Conservation (phyloP, 2,113 vertebrate genomes). For the Holacanthus passer region DNA sequence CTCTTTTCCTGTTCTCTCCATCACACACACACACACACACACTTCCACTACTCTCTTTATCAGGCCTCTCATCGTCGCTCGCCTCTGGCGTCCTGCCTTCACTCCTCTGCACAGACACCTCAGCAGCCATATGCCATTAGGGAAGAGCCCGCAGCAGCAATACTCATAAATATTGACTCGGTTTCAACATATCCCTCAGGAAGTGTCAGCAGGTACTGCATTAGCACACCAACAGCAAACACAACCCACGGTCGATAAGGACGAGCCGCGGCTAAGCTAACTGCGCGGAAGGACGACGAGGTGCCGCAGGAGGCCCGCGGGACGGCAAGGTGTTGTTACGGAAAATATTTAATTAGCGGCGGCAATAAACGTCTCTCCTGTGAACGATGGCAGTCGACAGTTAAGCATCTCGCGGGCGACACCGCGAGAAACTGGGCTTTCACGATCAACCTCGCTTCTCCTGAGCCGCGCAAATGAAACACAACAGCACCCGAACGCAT, state of each 20-base stretch:
- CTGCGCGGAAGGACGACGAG: slow-evolving; percentile 28
- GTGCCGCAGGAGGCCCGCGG: slow-evolving; percentile 35
- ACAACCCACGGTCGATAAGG: slow-evolving; percentile 51
- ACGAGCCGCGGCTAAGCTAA: slow-evolving; percentile 45
- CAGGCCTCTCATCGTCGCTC: slow-evolving; percentile 18
- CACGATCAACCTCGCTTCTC: slow-evolving; percentile 18
- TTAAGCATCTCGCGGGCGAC: slow-evolving; percentile 43
- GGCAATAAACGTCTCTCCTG: slow-evolving; percentile 35
- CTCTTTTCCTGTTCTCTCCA: background rate
- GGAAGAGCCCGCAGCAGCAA: slow-evolving; percentile 70
- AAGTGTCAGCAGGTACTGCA: slow-evolving; percentile 70
- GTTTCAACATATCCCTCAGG: slow-evolving; percentile 72
- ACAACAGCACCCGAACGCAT: slow-evolving; percentile 44
- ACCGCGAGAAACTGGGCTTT: slow-evolving; percentile 44
- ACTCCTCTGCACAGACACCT: slow-evolving; percentile 62
- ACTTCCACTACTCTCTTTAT: slow-evolving; percentile 2
- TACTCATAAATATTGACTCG: slow-evolving; percentile 80
- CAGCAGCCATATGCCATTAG: slow-evolving; percentile 71
- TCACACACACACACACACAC: background rate
- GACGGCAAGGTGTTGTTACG: slow-evolving; percentile 32
- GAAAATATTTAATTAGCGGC: slow-evolving; percentile 70
- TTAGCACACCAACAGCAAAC: slow-evolving; percentile 70
- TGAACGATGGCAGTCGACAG: slow-evolving; percentile 39
- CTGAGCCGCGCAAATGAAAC: slow-evolving; percentile 48
- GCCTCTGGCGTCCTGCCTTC: slow-evolving; percentile 53